Evolutionary conservation across 2,797 vertebrate species (phyloP).

Genomic region (Sandelia bainsii): DNA sequence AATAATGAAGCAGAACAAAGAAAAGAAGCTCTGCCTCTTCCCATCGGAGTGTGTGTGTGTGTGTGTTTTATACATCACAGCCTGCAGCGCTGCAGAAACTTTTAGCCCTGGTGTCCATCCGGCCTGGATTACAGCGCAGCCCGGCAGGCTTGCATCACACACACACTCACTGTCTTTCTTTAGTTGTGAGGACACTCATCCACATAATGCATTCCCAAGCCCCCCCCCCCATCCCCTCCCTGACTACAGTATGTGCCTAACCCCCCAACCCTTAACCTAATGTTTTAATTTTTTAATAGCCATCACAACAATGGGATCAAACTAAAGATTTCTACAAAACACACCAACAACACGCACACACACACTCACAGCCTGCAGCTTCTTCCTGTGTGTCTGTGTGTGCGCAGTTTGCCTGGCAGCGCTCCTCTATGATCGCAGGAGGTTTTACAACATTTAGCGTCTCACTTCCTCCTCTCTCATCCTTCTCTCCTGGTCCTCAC

Average conservation of each 20-base stretch:
- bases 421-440: constrained; percentile 53
- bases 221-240: no score
- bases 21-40: constrained; percentile 20
- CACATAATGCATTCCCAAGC: neutral
- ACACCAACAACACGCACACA: constrained; percentile 55
- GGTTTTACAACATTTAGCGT: constrained; percentile 66
- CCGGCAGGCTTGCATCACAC: constrained; percentile 74
- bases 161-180: neutral
- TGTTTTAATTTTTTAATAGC: no score
- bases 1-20: constrained; percentile 67
- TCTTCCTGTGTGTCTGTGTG: constrained; percentile 39
- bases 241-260: neutral
- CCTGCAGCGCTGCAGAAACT: constrained; percentile 73
- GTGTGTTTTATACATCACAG: constrained; percentile 70
- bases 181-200: neutral
- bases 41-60: constrained; percentile 42
- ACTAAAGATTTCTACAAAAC: no score
- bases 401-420: constrained; percentile 54
- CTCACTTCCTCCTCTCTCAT: constrained; percentile 50
- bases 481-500: neutral
- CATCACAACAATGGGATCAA: no score
- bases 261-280: neutral
- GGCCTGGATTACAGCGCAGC: constrained; percentile 73
- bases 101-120: constrained; percentile 72
- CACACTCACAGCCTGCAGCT: constrained; percentile 50